Conservation (phyloP, 1,140 invertebrate genomes). For the Cheumatopsyche charites region DNA sequence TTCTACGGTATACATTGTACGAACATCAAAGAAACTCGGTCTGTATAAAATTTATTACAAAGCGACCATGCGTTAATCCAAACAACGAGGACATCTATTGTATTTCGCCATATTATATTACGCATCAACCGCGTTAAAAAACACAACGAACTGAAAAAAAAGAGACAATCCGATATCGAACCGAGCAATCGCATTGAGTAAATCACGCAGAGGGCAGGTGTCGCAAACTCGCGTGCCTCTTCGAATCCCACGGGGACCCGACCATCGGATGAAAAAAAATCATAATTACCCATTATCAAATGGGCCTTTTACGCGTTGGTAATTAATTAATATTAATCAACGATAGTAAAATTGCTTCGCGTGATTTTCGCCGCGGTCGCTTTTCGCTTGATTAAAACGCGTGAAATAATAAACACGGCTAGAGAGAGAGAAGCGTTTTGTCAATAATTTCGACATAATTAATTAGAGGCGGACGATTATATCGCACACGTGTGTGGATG, state of each 20-base stretch:
- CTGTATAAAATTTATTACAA: no score
- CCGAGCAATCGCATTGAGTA: no score
- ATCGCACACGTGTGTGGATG: not conserved
- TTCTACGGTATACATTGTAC: no score
- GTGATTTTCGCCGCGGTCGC: not conserved
- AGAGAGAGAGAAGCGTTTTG: not conserved
- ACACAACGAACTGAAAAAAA: no score
- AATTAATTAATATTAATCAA: slow-evolving; percentile 13
- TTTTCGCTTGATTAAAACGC: not conserved
- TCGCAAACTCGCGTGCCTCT: not conserved
- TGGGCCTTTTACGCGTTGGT: not conserved
- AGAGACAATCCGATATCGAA: no score
- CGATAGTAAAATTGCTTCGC: not conserved
- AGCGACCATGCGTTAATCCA: no score
- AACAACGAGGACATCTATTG: no score
- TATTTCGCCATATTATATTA: no score
- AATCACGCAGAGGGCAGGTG: not conserved
- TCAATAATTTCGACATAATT: slow-evolving; percentile 26
- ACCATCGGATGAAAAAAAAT: not conserved
- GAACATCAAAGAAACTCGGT: no score
- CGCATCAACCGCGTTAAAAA: no score
- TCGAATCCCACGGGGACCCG: not conserved
- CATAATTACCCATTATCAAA: slow-evolving; percentile 24
- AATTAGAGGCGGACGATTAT: slow-evolving; percentile 11
- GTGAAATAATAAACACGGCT: not conserved